Evolutionary conservation across 2,888 invertebrate genomes (phyloP).

Genomic region (Stomorhina lunata): DNA sequence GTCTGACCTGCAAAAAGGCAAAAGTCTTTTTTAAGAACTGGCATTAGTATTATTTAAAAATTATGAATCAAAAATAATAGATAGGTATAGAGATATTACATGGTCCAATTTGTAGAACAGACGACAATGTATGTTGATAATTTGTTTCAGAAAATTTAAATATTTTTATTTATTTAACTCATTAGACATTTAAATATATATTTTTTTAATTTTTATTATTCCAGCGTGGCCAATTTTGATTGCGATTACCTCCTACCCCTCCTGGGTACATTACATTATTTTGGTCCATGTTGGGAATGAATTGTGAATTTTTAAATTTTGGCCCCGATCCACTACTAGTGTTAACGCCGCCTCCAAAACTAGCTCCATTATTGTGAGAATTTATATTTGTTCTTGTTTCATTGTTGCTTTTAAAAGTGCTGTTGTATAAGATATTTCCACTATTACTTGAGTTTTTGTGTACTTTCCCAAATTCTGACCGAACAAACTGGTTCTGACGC

Average conservation of each 20-base stretch:
- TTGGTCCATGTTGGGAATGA: conserved; percentile 34
- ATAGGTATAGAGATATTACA: too few species aligned
- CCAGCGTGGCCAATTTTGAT: conserved; percentile 28
- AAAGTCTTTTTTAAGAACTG: too few species aligned
- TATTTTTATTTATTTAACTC: too few species aligned
- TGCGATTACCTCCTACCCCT: conserved; percentile 31
- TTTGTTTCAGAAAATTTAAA: too few species aligned
- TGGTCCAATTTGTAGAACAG: too few species aligned
- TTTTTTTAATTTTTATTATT: conserved; percentile 28
- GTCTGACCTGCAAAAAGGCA: too few species aligned
- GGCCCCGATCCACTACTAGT: not conserved
- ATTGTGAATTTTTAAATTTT: conserved; percentile 19
- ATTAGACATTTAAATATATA: not conserved
- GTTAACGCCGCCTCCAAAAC: not conserved
- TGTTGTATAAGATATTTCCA: conserved; percentile 48
- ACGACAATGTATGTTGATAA: too few species aligned
- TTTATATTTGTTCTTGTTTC: conserved; percentile 47
- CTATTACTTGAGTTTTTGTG: not conserved
- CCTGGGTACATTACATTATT: conserved; percentile 27
- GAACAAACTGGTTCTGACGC: not conserved
- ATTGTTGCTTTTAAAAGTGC: conserved; percentile 48
- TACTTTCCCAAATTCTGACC: conserved; percentile 16
- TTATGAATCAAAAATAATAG: too few species aligned
- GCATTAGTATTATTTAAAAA: too few species aligned
- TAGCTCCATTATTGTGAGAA: conserved; percentile 4